Evolutionary conservation across 37 sponge, comb jelly and placozoan genomes (phyloP).

Genomic region (Lycopodina hypogea): DNA sequence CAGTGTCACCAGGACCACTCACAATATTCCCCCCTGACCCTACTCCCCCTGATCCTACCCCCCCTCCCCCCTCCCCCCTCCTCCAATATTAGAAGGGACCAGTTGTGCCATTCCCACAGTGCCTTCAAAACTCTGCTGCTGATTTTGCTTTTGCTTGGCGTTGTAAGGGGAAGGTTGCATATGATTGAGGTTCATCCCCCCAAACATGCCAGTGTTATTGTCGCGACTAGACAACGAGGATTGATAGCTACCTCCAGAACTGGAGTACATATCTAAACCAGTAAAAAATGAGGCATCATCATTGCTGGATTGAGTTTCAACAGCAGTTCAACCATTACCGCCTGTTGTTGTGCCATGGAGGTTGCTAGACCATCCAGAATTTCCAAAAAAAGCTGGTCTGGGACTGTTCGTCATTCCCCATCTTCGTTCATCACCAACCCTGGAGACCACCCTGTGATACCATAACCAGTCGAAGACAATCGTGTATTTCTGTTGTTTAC

Average conservation of each 20-base stretch:
- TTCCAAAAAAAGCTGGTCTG: no score
- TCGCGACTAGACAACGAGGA: background rate
- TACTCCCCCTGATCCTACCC: background rate
- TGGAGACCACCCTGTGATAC: background rate
- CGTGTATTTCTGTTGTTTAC: background rate
- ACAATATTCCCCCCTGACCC: background rate
- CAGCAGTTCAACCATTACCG: background rate
- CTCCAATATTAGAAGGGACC: conserved; percentile 15
- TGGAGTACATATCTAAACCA: background rate
- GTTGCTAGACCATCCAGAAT: no score
- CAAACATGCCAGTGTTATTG: conserved; percentile 2
- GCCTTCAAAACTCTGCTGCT: background rate
- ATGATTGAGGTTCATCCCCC: background rate
- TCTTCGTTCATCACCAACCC: background rate
- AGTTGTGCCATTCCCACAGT: conserved; percentile 2
- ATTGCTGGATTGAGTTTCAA: background rate
- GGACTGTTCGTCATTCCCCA: no score
- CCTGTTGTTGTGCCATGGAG: no score
- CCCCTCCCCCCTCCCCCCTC: no score
- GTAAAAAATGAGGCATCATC: background rate
- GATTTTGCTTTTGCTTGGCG: background rate
- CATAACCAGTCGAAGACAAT: no score
- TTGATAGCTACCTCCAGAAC: no score
- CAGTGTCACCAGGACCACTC: conserved; percentile 10
- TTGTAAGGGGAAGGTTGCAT: background rate